Evolutionary conservation across 1,140 invertebrate genomes (phyloP).

Genomic region (Pachypsylla venusta): DNA sequence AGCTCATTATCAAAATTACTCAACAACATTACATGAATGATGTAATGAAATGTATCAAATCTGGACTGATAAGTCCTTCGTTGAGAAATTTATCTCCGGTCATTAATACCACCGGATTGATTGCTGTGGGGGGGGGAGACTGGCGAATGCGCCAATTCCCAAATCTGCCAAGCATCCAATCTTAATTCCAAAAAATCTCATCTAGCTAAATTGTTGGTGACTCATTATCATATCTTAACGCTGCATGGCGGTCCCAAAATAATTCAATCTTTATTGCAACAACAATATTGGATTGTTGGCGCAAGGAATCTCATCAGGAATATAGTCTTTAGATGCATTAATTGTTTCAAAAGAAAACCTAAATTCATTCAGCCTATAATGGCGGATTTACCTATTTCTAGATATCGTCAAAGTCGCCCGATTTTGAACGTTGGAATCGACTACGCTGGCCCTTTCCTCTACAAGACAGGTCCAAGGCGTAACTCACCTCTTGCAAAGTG

Average conservation of each 20-base stretch:
- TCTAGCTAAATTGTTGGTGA: neutral
- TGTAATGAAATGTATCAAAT: neutral
- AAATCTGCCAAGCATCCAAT: neutral
- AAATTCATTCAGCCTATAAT: constrained; percentile 22
- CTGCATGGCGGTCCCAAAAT: neutral
- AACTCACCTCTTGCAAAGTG: neutral
- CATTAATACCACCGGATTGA: neutral
- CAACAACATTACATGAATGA: neutral
- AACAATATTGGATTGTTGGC: neutral
- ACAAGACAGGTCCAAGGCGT: neutral
- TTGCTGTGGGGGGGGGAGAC: neutral
- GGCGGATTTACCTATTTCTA: constrained; percentile 25
- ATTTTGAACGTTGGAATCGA: constrained; percentile 28
- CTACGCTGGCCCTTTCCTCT: neutral
- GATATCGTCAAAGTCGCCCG: constrained; percentile 22
- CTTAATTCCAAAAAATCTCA: neutral
- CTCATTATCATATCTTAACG: neutral
- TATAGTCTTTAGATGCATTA: constrained; percentile 6
- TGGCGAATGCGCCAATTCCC: neutral
- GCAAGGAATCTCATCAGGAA: neutral
- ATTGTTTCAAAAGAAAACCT: neutral
- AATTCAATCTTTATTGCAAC: neutral
- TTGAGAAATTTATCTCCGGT: neutral
- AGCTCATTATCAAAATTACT: neutral
- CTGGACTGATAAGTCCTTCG: neutral